A percentile compares a stretch with the other conserved stretches of the same genome.
Conservation (phyloP, 92 coral and sea anemone genomes). For the Virgularia gustaviana region DNA sequence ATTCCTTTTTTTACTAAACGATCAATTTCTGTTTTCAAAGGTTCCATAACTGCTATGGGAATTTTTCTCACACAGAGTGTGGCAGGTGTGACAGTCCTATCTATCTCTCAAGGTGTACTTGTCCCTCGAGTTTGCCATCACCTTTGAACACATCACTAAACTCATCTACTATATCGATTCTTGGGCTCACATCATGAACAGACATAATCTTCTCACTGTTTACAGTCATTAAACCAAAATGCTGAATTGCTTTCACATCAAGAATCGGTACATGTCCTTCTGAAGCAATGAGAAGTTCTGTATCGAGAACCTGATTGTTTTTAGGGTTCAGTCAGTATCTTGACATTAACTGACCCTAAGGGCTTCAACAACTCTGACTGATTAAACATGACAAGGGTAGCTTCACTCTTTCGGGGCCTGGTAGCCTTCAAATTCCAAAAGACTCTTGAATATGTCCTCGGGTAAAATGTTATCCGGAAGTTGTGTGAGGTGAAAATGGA, state of each 20-base stretch:
- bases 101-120: constrained; percentile 25
- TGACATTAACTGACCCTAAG: constrained; percentile 36
- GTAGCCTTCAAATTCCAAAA: not conserved
- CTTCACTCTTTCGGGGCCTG: not conserved
- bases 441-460: not conserved
- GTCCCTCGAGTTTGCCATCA: constrained; percentile 17
- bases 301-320: constrained; percentile 11
- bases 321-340: constrained; percentile 46
- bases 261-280: constrained; percentile 15
- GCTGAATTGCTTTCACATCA: not conserved
- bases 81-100: constrained; percentile 18
- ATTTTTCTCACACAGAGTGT: constrained; percentile 13
- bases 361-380: constrained; percentile 51
- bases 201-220: not conserved
- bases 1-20: constrained; percentile 34
- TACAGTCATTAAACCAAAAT: not conserved
- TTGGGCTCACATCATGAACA: not conserved
- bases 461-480: too few relatives aligned
- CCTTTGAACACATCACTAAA: constrained; percentile 21
- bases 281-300: constrained; percentile 20
- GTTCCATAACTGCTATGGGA: constrained; percentile 36
- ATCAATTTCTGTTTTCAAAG: constrained; percentile 43
- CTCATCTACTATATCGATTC: constrained; percentile 12
- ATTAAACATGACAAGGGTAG: constrained; percentile 6
- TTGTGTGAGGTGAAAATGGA: too few relatives aligned